A percentile compares a stretch with the other conserved stretches of the same genome.
Evolutionary conservation across 2,797 vertebrate species (phyloP).

Genomic region (Urocyon cinereoargenteus): DNA sequence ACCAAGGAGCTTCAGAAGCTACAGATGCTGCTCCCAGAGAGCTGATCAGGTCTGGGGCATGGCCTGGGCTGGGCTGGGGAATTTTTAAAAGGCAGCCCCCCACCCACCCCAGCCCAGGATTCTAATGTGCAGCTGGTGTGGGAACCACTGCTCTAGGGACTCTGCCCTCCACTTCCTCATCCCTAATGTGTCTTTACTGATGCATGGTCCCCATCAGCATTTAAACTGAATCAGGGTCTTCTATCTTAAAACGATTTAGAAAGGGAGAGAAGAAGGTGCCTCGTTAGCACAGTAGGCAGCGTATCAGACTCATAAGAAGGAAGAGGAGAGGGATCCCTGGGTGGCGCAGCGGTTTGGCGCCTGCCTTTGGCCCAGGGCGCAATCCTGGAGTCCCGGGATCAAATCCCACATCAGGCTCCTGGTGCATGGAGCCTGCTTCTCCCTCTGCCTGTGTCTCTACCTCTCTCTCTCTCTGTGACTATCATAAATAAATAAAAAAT

Average conservation of each 20-base stretch:
- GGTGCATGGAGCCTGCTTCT: no score
- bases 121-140: background rate
- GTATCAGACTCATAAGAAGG: no score
- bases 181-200: background rate
- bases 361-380: no score
- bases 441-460: no score
- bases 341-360: no score
- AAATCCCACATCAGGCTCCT: no score
- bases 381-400: no score
- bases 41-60: background rate
- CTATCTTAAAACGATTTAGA: background rate
- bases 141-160: background rate
- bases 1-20: background rate
- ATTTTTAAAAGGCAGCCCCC: background rate
- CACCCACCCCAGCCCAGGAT: accelerated
- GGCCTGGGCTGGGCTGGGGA: background rate
- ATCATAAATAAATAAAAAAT: no score
- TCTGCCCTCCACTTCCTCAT: background rate
- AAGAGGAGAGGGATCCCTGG: no score
- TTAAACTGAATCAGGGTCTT: background rate
- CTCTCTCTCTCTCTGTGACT: no score
- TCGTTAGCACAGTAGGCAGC: no score
- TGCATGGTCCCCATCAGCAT: background rate
- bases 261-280: background rate
- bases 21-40: background rate